phyloP scores from a whole-genome alignment of 1,140 invertebrate genomes.

The Polyergus mexicanus region DNA sequence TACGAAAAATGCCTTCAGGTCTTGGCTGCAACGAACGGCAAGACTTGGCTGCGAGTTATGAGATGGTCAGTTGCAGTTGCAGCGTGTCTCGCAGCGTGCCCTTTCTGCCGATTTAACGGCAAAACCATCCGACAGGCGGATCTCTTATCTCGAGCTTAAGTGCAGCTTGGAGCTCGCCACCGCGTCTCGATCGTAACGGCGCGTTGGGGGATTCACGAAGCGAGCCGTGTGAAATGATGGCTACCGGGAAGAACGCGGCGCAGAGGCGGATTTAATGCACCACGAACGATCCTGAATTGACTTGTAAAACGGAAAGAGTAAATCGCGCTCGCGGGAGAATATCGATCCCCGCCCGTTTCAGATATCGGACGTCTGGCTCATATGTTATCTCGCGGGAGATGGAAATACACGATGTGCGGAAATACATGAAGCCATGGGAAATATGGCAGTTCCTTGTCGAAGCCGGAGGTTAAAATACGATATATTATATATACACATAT shows the following conservation, averaged over 20 bases:
- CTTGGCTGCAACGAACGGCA: slow-evolving; percentile 25
- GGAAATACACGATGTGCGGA: slow-evolving; percentile 16
- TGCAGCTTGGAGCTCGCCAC: slow-evolving; percentile 36
- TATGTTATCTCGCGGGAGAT: slow-evolving; percentile 31
- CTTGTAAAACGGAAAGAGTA: slow-evolving; percentile 51
- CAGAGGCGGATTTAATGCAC: slow-evolving; percentile 39
- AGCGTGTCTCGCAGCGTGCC: slow-evolving; percentile 16
- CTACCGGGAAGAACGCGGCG: slow-evolving; percentile 39
- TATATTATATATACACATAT: too few relatives aligned
- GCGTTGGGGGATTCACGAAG: slow-evolving; percentile 40
- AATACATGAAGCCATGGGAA: slow-evolving; percentile 9
- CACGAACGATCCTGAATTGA: slow-evolving; percentile 51
- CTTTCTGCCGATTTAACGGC: slow-evolving; percentile 63
- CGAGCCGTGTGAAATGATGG: slow-evolving; percentile 63
- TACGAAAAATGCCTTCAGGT: slow-evolving; percentile 46
- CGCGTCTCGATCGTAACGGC: slow-evolving; percentile 54
- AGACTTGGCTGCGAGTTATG: slow-evolving; percentile 51
- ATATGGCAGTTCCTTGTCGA: slow-evolving; percentile 16
- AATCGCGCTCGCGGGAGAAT: slow-evolving; percentile 30
- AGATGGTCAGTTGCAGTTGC: slow-evolving; percentile 39
- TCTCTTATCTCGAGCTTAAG: slow-evolving; percentile 62
- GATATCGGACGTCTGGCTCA: background rate
- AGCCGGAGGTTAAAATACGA: background rate
- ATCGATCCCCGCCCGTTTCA: slow-evolving; percentile 22
- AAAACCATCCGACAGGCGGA: slow-evolving; percentile 62